Conservation (phyloP, 2,113 vertebrate genomes). For the Saimiri boliviensis region DNA sequence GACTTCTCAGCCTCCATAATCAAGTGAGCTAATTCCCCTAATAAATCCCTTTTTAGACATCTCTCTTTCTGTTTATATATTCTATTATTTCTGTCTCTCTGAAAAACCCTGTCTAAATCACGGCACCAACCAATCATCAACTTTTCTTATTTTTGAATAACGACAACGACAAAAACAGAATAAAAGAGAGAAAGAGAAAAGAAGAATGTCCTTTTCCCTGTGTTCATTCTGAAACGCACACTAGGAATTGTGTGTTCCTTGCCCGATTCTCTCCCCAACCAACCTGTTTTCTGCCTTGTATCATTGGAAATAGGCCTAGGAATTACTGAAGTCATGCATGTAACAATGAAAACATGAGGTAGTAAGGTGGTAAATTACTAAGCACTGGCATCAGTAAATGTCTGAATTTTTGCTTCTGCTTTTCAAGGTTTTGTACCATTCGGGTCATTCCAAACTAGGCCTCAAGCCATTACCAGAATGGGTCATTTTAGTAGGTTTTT, state of each 20-base stretch:
- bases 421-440: background rate
- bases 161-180: background rate
- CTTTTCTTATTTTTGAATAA: background rate
- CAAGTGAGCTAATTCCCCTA: no score
- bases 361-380: background rate
- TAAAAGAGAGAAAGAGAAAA: background rate
- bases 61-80: background rate
- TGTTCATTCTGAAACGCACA: background rate
- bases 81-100: background rate
- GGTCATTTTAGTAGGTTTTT: slow-evolving; percentile 30
- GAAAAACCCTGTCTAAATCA: background rate
- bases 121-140: background rate
- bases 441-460: slow-evolving; percentile 24
- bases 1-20: background rate
- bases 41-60: background rate
- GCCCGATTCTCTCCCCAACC: background rate
- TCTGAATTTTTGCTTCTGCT: slow-evolving; percentile 51
- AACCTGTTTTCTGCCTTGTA: background rate
- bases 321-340: slow-evolving; percentile 6
- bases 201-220: background rate
- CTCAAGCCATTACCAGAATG: background rate
- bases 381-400: background rate
- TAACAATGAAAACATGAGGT: background rate
- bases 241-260: background rate
- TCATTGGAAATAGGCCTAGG: slow-evolving; percentile 1